Conservation (phyloP, 2,113 vertebrate genomes). For the Chaetops frenatus region DNA sequence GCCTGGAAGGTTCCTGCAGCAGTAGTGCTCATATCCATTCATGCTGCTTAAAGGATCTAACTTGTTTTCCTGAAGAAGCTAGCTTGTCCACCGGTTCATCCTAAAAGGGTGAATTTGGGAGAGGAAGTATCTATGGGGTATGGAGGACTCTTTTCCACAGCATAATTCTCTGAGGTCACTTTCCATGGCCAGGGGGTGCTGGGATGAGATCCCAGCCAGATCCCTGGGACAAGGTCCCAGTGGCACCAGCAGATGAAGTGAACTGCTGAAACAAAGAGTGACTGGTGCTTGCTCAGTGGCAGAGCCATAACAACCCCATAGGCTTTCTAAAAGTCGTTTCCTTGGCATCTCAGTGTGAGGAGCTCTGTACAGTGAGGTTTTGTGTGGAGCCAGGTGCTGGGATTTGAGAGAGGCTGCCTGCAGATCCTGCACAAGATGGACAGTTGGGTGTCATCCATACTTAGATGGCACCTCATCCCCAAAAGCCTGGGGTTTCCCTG, state of each 20-base stretch:
- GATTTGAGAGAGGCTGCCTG: not conserved
- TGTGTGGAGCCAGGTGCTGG: not conserved
- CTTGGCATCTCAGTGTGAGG: not conserved
- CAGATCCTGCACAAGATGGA: not conserved
- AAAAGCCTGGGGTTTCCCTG: not conserved
- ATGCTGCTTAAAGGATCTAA: not conserved
- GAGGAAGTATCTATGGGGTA: not conserved
- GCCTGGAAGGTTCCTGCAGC: not conserved
- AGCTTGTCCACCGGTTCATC: not conserved
- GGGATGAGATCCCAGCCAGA: not conserved
- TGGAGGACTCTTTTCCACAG: not conserved
- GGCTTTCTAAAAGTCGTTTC: not conserved
- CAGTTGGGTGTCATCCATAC: accelerated
- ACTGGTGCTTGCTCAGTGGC: not conserved
- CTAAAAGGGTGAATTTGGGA: not conserved
- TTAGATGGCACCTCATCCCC: not conserved
- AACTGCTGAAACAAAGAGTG: not conserved
- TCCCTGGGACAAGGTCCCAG: no score
- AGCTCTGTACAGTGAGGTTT: not conserved
- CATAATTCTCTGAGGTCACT: not conserved
- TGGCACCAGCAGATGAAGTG: not conserved
- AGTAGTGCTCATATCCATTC: not conserved
- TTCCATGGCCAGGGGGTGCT: not conserved
- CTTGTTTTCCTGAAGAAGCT: not conserved
- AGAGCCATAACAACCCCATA: not conserved